A percentile compares a stretch with the other conserved stretches of the same genome.
phyloP scores from a whole-genome alignment of 1,140 invertebrate genomes.

The Trichogramma pretiosum region DNA sequence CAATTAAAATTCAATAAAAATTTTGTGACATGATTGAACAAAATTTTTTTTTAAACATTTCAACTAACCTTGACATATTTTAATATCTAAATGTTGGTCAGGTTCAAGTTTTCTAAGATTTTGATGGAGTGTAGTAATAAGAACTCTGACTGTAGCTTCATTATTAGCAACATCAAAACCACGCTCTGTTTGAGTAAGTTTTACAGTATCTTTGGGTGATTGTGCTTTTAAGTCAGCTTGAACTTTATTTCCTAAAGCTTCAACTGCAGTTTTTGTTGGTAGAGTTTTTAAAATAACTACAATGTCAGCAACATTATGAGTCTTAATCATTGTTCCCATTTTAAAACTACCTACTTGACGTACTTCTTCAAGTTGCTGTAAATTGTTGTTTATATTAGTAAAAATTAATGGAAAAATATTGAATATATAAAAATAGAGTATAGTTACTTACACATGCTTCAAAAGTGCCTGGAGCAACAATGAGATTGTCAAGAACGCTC shows the following conservation, averaged over 20 bases:
- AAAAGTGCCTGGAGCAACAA: constrained; percentile 85
- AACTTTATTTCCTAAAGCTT: constrained; percentile 83
- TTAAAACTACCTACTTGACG: constrained; percentile 95
- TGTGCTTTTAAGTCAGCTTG: constrained; percentile 58
- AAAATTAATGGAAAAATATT: constrained; percentile 8
- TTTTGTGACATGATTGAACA: too few species aligned
- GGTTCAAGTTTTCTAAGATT: constrained; percentile 89
- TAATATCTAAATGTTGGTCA: constrained; percentile 51
- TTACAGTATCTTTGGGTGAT: constrained; percentile 53
- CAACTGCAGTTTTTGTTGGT: constrained; percentile 90
- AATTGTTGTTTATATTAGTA: constrained; percentile 13
- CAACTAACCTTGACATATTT: constrained; percentile 39
- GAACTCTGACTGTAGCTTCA: constrained; percentile 77
- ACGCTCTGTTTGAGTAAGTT: constrained; percentile 58
- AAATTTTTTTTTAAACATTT: constrained; percentile 2
- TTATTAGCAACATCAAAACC: constrained; percentile 75
- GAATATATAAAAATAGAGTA: constrained; percentile 14
- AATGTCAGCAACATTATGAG: constrained; percentile 91
- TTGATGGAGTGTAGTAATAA: constrained; percentile 88
- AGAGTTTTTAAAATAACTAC: constrained; percentile 97
- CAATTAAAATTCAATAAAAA: constrained; percentile 26
- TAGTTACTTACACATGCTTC: constrained; percentile 82
- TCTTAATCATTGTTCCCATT: constrained; percentile 94
- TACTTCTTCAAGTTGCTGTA: constrained; percentile 92
- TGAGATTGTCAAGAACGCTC: constrained; percentile 83